Evolutionary conservation across 1,140 invertebrate genomes (phyloP), one percentile per base, ranked within the genome.

Genomic region (Nylanderia fulva): DNA sequence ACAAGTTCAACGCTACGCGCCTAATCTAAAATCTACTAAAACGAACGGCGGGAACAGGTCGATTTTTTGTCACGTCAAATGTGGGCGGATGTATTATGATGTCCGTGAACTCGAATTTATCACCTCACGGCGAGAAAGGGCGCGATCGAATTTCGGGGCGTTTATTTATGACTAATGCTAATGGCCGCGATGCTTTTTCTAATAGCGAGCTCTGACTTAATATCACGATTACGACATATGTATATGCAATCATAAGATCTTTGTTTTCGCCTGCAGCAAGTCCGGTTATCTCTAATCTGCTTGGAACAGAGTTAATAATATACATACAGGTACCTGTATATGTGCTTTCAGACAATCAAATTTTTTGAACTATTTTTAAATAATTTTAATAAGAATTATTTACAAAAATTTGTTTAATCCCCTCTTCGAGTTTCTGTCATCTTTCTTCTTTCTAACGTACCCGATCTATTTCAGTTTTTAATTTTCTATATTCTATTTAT

Each of bases 31-130:
- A 82, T 82, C 77, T 82, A 58, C 77, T 82, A 58, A 82, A 82
- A 71, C 36, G 52, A 71, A 82, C 77, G 66, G 77, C 66, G 52
- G 36, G 77, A 82, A 82, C 66, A 82, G 77, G 77, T 82, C 77
- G 66, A 82, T 82, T 80, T 82, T 82, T 82, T 82, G 66, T 82
- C 77, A 58, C 36, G 52, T 58, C 36, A 24, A 58, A 71, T 13
- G 52, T 82, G 77, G 77, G 64, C 24, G 77, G 77, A 82, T 82
- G 66, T 72, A 82, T 82, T 82, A 82, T 60, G 52, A 54, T 68
- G 77, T 82, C 66, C 77, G 66, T 82, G 66, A 82, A 82, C 77
- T 82, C 77, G 54, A 82, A 82, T 82, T 82, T 82, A 82, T 82
- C 66, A 82, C 77, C 36, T 72, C 66, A 24, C 77, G 66, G 54